Conservation (phyloP, 1,140 invertebrate genomes). For the Brachionus asplanchnoidis region DNA sequence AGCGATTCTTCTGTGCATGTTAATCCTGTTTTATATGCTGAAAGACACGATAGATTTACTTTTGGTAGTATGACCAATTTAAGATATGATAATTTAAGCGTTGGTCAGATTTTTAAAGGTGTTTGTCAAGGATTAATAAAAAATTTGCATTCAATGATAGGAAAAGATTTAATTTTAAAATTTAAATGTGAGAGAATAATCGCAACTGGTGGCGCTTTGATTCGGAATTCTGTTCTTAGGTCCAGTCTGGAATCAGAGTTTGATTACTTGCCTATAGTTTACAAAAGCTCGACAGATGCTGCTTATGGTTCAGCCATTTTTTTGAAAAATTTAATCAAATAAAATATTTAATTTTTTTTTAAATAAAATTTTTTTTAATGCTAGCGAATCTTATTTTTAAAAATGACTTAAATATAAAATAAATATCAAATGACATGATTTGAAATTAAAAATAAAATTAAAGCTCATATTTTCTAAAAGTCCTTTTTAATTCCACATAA, state of each 20-base stretch:
- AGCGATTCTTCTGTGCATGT: conserved; percentile 47
- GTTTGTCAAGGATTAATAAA: conserved; percentile 72
- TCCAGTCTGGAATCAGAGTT: not conserved
- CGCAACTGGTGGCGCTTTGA: conserved; percentile 26
- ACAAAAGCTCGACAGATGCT: not conserved
- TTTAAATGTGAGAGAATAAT: conserved; percentile 23
- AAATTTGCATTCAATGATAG: conserved; percentile 64
- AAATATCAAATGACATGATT: too few species aligned
- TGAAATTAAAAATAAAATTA: too few species aligned
- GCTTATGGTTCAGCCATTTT: conserved; percentile 31
- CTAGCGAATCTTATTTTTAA: too few species aligned
- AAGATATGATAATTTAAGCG: conserved; percentile 64
- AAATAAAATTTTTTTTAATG: too few species aligned
- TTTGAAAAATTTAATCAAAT: not conserved
- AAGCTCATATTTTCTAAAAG: too few species aligned
- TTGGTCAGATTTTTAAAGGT: conserved; percentile 68
- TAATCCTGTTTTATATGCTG: conserved; percentile 69
- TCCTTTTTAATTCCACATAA: too few species aligned
- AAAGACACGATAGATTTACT: conserved; percentile 68
- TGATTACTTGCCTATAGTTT: not conserved
- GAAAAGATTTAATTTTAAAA: conserved; percentile 41
- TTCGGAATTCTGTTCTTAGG: not conserved
- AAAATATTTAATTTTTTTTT: not conserved
- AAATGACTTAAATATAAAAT: too few species aligned
- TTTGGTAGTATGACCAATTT: conserved; percentile 67